Base-by-base conservation (phyloP, 2,888 invertebrate genomes). In the Apoderus coryli region DNA sequence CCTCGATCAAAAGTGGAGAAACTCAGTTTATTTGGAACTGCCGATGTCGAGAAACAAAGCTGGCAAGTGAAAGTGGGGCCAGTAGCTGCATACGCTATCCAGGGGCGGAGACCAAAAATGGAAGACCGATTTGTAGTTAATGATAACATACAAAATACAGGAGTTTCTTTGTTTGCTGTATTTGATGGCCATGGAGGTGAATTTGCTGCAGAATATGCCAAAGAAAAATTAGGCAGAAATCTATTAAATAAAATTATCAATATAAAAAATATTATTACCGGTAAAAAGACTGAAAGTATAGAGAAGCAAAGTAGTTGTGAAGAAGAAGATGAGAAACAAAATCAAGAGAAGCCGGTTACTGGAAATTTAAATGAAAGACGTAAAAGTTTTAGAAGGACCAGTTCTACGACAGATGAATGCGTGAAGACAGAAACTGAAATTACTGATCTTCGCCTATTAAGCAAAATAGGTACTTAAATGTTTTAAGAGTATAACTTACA, bases 141-240 rank as follows among this genome's bases (percentile, higher is more conserved):
- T 42, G 79, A 81, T 56, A 77, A 88, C 51, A 75, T 88, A 31
- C 78, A 81, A 53, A 72, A 76, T 43, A 84, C 86, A 11, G 84
- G 80, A 12, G 76, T 89, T 31, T 80, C 86, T 11, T 63, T 93
- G 34, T 89, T 85, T 61, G 90, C 89, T 25, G 77, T 93, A 42
- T 92, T 90, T 56, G 92, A 93, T 61, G 92, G 92, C 1, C 92
- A 93, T 56, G 93, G 92, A 29, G 93, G 92, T 22, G 88, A 90
- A 63, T 85, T 85, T 63, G 90, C 90, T 29, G 89, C 90, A 11
- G 84, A 90, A 53, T 92, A 82, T 61, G 86, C 86, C 29, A 79
- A 81, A 53, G 86, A 89, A 45, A 80, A 85, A 44, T 65, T 92
- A 10, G 76, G 89, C 39, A 76, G 79, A 52, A 82, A 75, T 52